A percentile compares a stretch with the other conserved stretches of the same genome.
Evolutionary conservation across 2,797 vertebrate species (phyloP).

Genomic region (Microctenopoma stevenorrisi): DNA sequence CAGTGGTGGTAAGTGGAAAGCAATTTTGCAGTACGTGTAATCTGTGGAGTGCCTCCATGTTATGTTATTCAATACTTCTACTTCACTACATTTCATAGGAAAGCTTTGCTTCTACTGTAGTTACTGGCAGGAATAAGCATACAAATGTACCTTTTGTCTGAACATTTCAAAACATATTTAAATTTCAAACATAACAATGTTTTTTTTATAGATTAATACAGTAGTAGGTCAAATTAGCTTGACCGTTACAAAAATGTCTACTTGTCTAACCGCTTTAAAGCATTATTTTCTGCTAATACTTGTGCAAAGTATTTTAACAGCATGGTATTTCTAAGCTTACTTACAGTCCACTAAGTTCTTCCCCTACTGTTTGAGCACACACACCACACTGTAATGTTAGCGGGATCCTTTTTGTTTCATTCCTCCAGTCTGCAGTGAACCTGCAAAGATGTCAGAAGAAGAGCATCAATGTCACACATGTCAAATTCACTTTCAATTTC

Average conservation of each 20-base stretch:
- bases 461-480: constrained; percentile 19
- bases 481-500: constrained; percentile 37
- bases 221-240: too few species aligned
- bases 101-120: too few species aligned
- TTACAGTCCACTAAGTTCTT: not conserved
- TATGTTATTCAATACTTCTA: not conserved
- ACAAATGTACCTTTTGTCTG: not conserved
- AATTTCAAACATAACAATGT: not conserved
- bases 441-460: constrained; percentile 9
- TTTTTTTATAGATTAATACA: not conserved
- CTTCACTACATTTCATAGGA: not conserved
- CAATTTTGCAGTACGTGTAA: not conserved
- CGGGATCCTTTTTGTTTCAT: constrained; percentile 10
- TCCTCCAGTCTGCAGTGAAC: constrained; percentile 10
- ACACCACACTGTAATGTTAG: not conserved
- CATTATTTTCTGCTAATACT: not conserved
- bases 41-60: not conserved
- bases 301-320: not conserved
- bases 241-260: too few species aligned
- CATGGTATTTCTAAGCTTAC: not conserved
- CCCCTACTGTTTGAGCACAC: not conserved
- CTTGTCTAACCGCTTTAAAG: not conserved
- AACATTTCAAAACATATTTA: not conserved
- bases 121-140: too few species aligned
- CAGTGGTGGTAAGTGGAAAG: not conserved